Base-by-base conservation (phyloP, 2,113 vertebrate species). In the Saguinus imperator region DNA sequence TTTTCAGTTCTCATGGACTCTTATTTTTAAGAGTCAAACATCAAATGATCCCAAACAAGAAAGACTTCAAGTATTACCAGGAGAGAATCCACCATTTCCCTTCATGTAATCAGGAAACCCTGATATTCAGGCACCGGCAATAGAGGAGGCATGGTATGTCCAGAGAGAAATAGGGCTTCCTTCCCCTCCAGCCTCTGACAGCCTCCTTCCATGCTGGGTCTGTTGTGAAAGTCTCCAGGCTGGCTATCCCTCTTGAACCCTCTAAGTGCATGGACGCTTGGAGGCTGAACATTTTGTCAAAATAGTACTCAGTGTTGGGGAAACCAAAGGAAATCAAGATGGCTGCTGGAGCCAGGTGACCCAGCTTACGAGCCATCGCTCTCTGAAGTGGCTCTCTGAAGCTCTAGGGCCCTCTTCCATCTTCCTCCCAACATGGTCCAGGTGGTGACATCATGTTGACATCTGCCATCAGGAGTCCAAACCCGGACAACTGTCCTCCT, bases 61-160 rank as follows among this genome's bases (percentile, higher is more conserved):
- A 91, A 83, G 83, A 3, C 57, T 50, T n/a, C 50, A 6, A n/a
- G 50, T 70, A 21, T 35, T 4, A 18, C 40, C 4, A 27, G 45
- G 43, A 40, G 52, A 45, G 76, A 48, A 91, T 5, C 25, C 7
- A 1, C 64, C n/a, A 14, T 68, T 83, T 61, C 11, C 23, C 73
- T 12, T 55, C 50, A 0, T 21, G 23, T 25, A 17, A 0, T 21
- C 21, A 21, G 70, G 35, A 79, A 43, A 9, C 50, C 45, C n/a
- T 1, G 18, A 5, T 25, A 48, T 18, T 57, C 13, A 0, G 14
- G 8, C 1, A 6, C 5, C 13, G 48, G 10, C 35, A 48, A 11
- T 4, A 37, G 58, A 70, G 50, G 61, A 32, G 5, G 32, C 27
- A 4, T 5, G 7, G 27, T 1, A 0, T 6, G 10, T 11, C 21